Evolutionary conservation across 2,113 vertebrate genomes (phyloP).

Genomic region (Lynx canadensis): DNA sequence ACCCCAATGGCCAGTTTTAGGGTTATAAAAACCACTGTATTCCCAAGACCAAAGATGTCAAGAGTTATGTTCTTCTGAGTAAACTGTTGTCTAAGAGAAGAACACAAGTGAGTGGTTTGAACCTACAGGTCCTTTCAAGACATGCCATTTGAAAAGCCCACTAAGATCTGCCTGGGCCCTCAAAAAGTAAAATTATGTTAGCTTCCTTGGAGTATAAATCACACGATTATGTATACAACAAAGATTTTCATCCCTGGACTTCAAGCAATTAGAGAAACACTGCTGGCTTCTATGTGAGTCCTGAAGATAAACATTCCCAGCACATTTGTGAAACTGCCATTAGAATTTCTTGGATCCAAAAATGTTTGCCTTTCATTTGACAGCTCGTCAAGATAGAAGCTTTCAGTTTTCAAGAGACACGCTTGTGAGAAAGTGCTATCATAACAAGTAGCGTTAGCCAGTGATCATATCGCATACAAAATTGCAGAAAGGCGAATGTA

Average conservation of each 20-base stretch:
- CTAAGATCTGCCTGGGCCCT: not conserved
- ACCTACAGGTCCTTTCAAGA: not conserved
- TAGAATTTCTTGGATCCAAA: not conserved
- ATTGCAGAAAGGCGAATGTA: not conserved
- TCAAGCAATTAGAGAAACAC: not conserved
- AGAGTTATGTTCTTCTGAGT: not conserved
- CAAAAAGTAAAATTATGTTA: not conserved
- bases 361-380: conserved; percentile 46
- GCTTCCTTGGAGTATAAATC: not conserved
- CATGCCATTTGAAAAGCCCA: not conserved
- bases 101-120: not conserved
- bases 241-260: not conserved
- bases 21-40: not conserved
- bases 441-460: not conserved
- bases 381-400: not conserved
- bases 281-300: not conserved
- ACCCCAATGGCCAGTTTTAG: not conserved
- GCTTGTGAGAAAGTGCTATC: not conserved
- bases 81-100: not conserved
- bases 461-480: not conserved
- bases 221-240: not conserved
- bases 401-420: not conserved
- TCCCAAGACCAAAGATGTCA: not conserved
- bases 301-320: not conserved
- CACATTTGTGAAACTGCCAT: not conserved